These are phyloP conservation scores for Anodontia alba DNA, from an alignment of 2,888 invertebrate species.

Conservation along the genomic window DNA sequence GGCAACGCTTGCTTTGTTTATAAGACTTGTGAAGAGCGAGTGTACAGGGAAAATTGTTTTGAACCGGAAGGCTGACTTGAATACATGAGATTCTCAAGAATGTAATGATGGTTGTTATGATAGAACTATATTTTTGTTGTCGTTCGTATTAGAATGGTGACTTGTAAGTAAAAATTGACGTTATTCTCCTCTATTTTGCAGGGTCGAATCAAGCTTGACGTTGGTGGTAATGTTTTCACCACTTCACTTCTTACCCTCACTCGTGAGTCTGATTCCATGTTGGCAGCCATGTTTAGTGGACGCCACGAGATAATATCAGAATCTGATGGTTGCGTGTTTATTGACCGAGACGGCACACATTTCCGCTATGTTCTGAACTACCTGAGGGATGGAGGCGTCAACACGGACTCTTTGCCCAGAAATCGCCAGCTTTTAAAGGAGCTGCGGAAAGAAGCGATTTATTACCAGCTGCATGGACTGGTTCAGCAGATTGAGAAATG, in stretches of 20 bases:
- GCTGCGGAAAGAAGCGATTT: slow-evolving; percentile 79
- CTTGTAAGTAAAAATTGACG: too few species aligned
- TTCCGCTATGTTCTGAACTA: slow-evolving; percentile 83
- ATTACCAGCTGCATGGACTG: slow-evolving; percentile 79
- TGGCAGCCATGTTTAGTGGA: slow-evolving; percentile 82
- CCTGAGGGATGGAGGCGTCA: slow-evolving; percentile 80
- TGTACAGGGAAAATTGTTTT: too few species aligned
- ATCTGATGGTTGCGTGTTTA: slow-evolving; percentile 79
- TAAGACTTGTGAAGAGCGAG: too few species aligned
- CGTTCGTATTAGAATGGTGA: too few species aligned
- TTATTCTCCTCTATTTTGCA: slow-evolving; percentile 51
- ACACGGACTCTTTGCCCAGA: slow-evolving; percentile 76
- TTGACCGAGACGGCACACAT: slow-evolving; percentile 81
- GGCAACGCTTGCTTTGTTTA: too few species aligned
- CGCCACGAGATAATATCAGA: slow-evolving; percentile 77
- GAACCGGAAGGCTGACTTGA: too few species aligned
- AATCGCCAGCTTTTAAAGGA: slow-evolving; percentile 77
- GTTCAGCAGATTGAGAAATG: slow-evolving; percentile 79
- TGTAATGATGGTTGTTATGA: too few species aligned
- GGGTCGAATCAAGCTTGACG: slow-evolving; percentile 80
- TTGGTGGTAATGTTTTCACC: slow-evolving; percentile 80
- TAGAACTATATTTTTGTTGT: too few species aligned
- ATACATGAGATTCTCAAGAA: too few species aligned
- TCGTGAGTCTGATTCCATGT: slow-evolving; percentile 80
- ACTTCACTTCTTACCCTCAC: slow-evolving; percentile 80